phyloP scores from a whole-genome alignment of 2,888 invertebrate genomes.

The Pteria penguin region DNA sequence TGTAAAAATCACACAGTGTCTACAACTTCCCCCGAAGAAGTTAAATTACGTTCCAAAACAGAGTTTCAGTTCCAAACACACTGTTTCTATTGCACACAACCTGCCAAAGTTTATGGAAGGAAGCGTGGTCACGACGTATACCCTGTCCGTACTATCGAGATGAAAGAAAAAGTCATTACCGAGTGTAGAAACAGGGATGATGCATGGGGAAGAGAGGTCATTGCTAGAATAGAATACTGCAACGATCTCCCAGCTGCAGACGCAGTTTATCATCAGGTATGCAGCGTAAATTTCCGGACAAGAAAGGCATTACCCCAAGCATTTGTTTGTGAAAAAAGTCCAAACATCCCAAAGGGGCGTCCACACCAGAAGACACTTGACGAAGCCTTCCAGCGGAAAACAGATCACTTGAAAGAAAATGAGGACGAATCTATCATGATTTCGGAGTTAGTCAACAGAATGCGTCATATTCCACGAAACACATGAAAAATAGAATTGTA shows the following conservation, averaged over 20 bases:
- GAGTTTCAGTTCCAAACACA: constrained; percentile 21
- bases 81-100: constrained; percentile 21
- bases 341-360: neutral
- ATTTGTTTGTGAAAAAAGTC: neutral
- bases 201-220: constrained; percentile 26
- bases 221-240: constrained; percentile 1
- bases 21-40: neutral
- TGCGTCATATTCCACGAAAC: neutral
- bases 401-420: neutral
- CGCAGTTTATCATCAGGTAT: constrained; percentile 37
- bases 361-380: neutral
- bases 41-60: neutral
- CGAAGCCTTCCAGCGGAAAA: neutral
- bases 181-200: constrained; percentile 8
- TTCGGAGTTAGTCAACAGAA: neutral
- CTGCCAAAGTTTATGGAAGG: constrained; percentile 1
- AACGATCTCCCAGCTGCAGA: constrained; percentile 39
- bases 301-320: no score
- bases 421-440: neutral
- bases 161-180: neutral
- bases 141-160: constrained; percentile 14
- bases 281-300: constrained; percentile 36
- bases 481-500: neutral
- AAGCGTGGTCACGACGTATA: constrained; percentile 10
- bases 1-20: neutral